Evolutionary conservation across 37 sponge, comb jelly and placozoan species (phyloP).

Genomic region (Hormiphora californensis): DNA sequence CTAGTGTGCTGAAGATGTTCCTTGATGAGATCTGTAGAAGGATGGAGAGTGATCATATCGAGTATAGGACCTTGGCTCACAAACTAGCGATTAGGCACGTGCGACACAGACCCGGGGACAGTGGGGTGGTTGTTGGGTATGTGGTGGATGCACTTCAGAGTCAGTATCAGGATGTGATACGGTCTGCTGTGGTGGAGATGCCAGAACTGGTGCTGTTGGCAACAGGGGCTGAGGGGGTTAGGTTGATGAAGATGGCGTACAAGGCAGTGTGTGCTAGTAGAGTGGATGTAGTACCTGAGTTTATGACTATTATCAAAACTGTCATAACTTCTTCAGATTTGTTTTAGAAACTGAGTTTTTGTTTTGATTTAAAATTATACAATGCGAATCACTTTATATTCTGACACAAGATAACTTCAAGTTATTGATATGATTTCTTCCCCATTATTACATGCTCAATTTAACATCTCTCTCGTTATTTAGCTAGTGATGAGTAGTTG

Average conservation of each 20-base stretch:
- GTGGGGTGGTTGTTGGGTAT: slow-evolving; percentile 10
- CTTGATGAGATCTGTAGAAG: slow-evolving; percentile 28
- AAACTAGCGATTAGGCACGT: slow-evolving; percentile 39
- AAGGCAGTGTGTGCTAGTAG: neutral
- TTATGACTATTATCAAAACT: slow-evolving; percentile 35
- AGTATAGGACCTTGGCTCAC: slow-evolving; percentile 40
- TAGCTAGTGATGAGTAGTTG: slow-evolving; percentile 10
- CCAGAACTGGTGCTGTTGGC: slow-evolving; percentile 36
- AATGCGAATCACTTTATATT: too few species aligned
- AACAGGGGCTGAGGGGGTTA: neutral
- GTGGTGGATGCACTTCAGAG: slow-evolving; percentile 5
- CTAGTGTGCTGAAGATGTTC: slow-evolving; percentile 39
- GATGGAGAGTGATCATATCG: slow-evolving; percentile 14
- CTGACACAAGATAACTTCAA: too few species aligned
- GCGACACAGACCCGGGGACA: neutral
- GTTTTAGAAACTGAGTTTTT: too few species aligned
- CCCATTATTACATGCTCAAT: too few species aligned
- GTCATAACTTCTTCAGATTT: slow-evolving; percentile 42
- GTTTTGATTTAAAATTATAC: neutral
- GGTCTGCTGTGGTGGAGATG: neutral
- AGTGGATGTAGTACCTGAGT: neutral
- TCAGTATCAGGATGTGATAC: slow-evolving; percentile 1
- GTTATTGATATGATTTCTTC: too few species aligned
- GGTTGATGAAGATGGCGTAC: neutral
- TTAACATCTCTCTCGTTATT: too few species aligned